Evolutionary conservation across 2,888 invertebrate species (phyloP).

Genomic region (Drosophila borealis): DNA sequence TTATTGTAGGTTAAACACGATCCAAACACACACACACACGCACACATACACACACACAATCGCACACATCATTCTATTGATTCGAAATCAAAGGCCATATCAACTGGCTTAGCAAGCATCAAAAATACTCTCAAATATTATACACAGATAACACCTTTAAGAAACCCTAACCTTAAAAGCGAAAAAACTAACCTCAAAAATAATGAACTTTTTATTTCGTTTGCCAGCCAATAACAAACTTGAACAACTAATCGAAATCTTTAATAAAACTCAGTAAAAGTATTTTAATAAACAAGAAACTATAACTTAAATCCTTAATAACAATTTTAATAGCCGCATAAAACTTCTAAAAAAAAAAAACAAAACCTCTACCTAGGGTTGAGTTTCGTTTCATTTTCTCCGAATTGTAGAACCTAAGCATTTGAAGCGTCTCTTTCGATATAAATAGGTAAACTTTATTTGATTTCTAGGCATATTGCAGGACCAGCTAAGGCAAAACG

Average conservation of each 20-base stretch:
- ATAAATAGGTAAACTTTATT: conserved; percentile 14
- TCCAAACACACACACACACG: conserved; percentile 18
- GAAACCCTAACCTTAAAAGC: not conserved
- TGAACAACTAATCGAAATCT: conserved; percentile 11
- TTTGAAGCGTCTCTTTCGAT: conserved; percentile 51
- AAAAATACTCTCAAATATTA: not conserved
- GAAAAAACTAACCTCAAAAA: conserved; percentile 1
- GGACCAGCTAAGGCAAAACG: conserved; percentile 55
- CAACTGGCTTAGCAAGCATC: conserved; percentile 37
- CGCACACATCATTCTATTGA: conserved; percentile 29
- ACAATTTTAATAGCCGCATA: conserved; percentile 12
- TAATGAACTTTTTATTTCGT: not conserved
- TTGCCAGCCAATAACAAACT: conserved; percentile 10
- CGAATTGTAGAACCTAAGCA: conserved; percentile 37
- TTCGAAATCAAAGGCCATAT: conserved; percentile 54
- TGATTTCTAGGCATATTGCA: conserved; percentile 40
- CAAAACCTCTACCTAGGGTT: not conserved
- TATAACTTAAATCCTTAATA: conserved; percentile 7
- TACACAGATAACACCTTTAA: conserved; percentile 2
- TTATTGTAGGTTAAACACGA: conserved; percentile 58
- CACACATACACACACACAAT: conserved; percentile 15
- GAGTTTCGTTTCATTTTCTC: conserved; percentile 17
- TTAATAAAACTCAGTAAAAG: conserved; percentile 1
- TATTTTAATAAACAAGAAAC: not conserved
- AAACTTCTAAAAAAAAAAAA: not conserved